phyloP scores from a whole-genome alignment of 2,797 vertebrate species.

The Manis crassicaudata region DNA sequence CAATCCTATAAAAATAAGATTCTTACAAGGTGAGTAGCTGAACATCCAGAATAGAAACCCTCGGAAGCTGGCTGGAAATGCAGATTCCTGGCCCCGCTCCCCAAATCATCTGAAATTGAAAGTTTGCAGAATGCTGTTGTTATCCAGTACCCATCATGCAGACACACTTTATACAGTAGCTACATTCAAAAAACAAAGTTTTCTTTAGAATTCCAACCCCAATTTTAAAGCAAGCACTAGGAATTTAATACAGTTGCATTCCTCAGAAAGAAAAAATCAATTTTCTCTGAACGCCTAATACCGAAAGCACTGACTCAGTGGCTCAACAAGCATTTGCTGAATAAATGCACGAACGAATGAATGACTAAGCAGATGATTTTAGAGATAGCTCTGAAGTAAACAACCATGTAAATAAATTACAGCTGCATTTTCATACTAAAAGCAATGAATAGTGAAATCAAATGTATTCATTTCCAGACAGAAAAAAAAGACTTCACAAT shows the following conservation, averaged over 20 bases:
- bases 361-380: background rate
- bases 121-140: background rate
- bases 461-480: background rate
- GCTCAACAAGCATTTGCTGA: background rate
- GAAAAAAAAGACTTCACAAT: constrained; percentile 3
- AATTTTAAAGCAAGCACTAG: background rate
- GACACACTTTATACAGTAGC: background rate
- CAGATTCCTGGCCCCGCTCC: background rate
- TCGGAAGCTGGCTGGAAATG: background rate
- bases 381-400: background rate
- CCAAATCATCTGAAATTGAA: background rate
- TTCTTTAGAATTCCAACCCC: background rate
- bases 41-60: background rate
- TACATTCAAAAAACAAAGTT: background rate
- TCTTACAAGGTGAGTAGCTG: background rate
- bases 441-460: background rate
- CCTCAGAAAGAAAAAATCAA: background rate
- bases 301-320: background rate
- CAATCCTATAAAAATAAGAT: background rate
- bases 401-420: background rate
- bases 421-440: background rate
- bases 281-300: background rate
- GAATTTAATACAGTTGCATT: background rate
- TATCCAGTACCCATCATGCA: background rate
- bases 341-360: background rate